Evolutionary conservation across 1,140 invertebrate genomes (phyloP), one percentile per base, ranked within the genome.

Genomic region (Drosophila grimshawi): DNA sequence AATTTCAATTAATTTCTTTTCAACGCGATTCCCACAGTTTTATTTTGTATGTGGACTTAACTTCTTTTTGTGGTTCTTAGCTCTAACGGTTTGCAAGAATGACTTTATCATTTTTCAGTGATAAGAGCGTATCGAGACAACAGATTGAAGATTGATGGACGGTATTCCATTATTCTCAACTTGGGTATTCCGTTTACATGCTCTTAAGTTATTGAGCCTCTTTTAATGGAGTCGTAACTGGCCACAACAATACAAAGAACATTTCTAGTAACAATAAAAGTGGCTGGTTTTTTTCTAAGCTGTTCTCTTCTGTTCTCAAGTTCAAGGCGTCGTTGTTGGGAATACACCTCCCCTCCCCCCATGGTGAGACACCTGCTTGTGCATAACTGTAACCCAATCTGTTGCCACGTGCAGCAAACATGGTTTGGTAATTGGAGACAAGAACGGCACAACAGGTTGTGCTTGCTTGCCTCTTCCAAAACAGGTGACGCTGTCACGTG

Each of bases 361-460:
- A 3, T 6, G 27, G 35, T 55, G 30, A 4, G 27, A 5, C 33
- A 45, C 70, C 68, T 64, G 68, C 30, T 60, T 55, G 41, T 30
- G 45, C 29, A 30, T 69, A 68, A 56, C 65, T 69, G 71, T 69
- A 74, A 74, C 45, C 56, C 43, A 49, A 68, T 63, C 66, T 37
- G 51, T 32, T 49, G 71, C 71, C 71, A 74, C 71, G 71, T 74
- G 71, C 71, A 74, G 66, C 70, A 39, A 45, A 45, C 19, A 33
- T 29, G 70, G 64, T 68, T 73, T 73, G 64, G 70, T 73, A 73
- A 73, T 68, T 61, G 70, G 70, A 73, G 64, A 68, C 64, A 49
- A 73, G 70, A 73, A 73, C 70, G 70, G 56, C 70, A 73, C 64
- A 73, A 68, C 70, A 73, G 70, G 56, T 68, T 73, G 70, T 49